Conservation (phyloP, 1,140 invertebrate species). For the Coptotermes formosanus region DNA sequence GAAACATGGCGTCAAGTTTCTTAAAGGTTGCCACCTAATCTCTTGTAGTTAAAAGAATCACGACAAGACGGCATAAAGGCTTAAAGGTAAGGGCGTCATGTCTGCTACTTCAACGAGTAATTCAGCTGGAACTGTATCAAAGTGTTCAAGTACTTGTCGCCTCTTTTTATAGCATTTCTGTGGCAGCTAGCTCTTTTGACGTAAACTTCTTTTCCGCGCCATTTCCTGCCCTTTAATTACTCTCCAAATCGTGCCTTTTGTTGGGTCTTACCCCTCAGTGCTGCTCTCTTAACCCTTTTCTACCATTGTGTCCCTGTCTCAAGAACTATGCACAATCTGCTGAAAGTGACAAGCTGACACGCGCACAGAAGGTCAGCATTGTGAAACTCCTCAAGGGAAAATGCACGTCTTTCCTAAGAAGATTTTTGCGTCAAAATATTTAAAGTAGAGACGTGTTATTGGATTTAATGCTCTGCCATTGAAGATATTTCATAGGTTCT, state of each 20-base stretch:
- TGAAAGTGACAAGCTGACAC: not conserved
- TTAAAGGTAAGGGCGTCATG: not conserved
- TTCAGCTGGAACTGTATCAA: not conserved
- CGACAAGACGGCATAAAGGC: not conserved
- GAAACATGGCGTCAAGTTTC: no score
- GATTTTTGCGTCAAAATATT: constrained; percentile 7
- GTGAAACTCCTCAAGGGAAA: not conserved
- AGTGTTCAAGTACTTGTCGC: not conserved
- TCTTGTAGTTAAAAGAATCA: not conserved
- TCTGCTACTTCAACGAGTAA: not conserved
- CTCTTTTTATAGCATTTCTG: constrained; percentile 11
- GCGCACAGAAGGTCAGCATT: not conserved
- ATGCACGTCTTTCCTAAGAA: not conserved
- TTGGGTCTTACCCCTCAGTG: not conserved
- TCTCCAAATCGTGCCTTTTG: not conserved
- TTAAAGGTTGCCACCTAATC: no score
- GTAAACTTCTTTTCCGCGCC: not conserved
- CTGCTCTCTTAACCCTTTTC: constrained; percentile 2
- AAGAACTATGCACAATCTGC: not conserved
- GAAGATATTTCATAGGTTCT: no score
- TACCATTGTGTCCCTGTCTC: not conserved
- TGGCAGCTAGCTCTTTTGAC: not conserved
- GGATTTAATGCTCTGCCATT: no score
- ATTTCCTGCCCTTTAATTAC: constrained; percentile 15
- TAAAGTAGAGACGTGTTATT: not conserved